Evolutionary conservation across 2,888 invertebrate species (phyloP), one percentile per base, ranked within the genome.

Genomic region (Lysandra coridon): DNA sequence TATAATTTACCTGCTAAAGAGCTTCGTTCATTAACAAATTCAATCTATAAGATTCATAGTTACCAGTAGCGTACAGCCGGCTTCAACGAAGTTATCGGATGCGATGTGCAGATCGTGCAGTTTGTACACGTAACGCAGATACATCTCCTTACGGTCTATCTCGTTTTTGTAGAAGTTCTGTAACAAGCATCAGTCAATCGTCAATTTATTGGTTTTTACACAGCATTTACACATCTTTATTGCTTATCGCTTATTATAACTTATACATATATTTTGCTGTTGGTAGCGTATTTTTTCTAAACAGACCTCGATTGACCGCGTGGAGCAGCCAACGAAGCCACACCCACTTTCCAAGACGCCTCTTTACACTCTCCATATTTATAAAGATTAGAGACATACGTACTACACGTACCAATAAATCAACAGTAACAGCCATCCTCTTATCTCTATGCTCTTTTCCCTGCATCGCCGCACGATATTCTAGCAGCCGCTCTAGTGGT

Each of bases 101-200:
- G 97, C 97, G 78, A 98, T 94, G 91, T 99, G 99, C 17, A 99
- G 95, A 87, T 98, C 98, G 88, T 98, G 98, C 60, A 99, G 93
- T 89, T 99, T 99, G 93, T 99, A 98, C 82, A 99, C 98, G 91
- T 99, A 99, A 85, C 96, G 96, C 78, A 99, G 94, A 91, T 99
- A 99, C 98, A 99, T 98, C 91, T 99, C 98, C 86, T 98, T 98
- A 40, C 98, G 96, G 86, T 99, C 98, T 83, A 98, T 98, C 93
- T 99, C 98, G 88, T 98, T 98, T 90, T 98, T 98, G 95, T 99
- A 99, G 90, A 99, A 99, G 87, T 99, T 98, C 97, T 98, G 95
- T 33, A 88, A 88, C 1, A 37, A 33, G 64, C 1, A 23, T 62
- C 7, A 7, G 7, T 23, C 0, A 23, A 7, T 23, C 6, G n/a